These are phyloP conservation scores for Nemopilema nomurai DNA, from an alignment of 30 jellyfish, hydroid and myxozoan species.

Conservation along the genomic window DNA sequence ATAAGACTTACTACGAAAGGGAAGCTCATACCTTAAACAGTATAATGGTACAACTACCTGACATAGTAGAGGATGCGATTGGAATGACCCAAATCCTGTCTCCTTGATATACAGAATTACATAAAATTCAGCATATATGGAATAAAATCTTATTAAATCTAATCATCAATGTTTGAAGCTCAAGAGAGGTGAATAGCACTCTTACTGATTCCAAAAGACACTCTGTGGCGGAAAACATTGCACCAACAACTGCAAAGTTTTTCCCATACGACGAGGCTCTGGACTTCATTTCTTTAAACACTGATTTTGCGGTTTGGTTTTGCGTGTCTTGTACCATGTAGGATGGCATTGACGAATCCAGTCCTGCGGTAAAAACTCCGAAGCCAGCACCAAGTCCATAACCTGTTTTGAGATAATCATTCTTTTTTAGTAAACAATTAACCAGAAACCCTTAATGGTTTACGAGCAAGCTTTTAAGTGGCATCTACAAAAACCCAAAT, in stretches of 20 bases:
- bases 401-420: slow-evolving; percentile 29
- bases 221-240: slow-evolving; percentile 97
- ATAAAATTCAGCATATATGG: too few species aligned
- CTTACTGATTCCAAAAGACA: slow-evolving; percentile 90
- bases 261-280: slow-evolving; percentile 95
- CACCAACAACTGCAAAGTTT: slow-evolving; percentile 99
- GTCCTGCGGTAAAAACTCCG: slow-evolving; percentile 98
- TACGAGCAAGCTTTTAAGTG: too few species aligned
- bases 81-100: too few species aligned
- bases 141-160: too few species aligned
- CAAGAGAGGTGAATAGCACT: too few species aligned
- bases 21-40: too few species aligned
- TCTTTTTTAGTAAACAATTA: neutral
- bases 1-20: too few species aligned
- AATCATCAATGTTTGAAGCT: too few species aligned
- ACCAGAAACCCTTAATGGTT: neutral
- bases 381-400: slow-evolving; percentile 98
- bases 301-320: slow-evolving; percentile 90
- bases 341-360: slow-evolving; percentile 97
- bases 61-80: too few species aligned
- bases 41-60: too few species aligned
- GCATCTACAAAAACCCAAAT: too few species aligned
- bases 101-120: too few species aligned
- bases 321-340: slow-evolving; percentile 79
- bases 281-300: slow-evolving; percentile 86